Conservation (phyloP, 2,113 vertebrate genomes). For the Microcebus tavaratra region DNA sequence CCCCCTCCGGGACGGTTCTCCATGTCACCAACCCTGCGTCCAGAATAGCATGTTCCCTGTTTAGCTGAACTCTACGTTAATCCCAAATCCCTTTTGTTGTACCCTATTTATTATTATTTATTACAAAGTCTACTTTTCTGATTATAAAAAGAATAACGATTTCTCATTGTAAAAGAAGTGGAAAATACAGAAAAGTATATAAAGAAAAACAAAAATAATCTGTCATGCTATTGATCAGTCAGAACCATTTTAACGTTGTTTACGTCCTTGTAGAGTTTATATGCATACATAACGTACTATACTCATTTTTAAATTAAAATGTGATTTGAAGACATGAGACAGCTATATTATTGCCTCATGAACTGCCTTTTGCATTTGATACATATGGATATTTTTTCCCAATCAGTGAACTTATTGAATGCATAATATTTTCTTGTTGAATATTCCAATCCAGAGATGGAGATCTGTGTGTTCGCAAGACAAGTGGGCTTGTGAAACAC, state of each 20-base stretch:
- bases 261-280: not conserved
- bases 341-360: too few relatives aligned
- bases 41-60: rapidly evolving
- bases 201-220: not conserved
- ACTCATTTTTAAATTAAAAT: not conserved
- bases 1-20: not conserved
- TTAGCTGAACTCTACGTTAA: not conserved
- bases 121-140: not conserved
- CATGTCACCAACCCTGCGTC: rapidly evolving
- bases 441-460: not conserved
- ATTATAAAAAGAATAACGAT: not conserved
- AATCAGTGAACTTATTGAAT: too few relatives aligned
- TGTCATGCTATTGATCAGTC: rapidly evolving
- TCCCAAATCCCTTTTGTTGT: not conserved
- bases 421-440: not conserved
- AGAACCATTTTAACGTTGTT: not conserved
- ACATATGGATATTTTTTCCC: not conserved
- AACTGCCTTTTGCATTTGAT: too few relatives aligned
- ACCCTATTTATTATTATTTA: not conserved
- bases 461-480: rapidly evolving
- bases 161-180: not conserved
- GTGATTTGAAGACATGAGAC: not conserved
- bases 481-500: rapidly evolving
- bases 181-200: not conserved
- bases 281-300: too few relatives aligned